phyloP scores from a whole-genome alignment of 2,113 vertebrate genomes.

The Hyaena hyaena region DNA sequence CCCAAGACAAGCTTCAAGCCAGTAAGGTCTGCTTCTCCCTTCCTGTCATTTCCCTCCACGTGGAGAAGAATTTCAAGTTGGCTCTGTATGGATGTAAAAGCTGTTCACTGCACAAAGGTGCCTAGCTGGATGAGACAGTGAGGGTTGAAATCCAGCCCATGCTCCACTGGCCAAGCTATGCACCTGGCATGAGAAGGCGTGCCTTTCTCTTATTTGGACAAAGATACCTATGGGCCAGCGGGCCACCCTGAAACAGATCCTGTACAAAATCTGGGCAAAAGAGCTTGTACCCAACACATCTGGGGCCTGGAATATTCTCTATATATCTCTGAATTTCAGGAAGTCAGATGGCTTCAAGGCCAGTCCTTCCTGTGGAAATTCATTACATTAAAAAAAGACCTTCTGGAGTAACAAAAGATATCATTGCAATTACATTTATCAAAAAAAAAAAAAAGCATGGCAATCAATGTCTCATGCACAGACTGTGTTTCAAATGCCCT shows the following conservation, averaged over 20 bases:
- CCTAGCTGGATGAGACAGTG: not conserved
- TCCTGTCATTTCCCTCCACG: not conserved
- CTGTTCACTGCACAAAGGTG: not conserved
- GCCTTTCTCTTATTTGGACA: not conserved
- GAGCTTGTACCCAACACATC: not conserved
- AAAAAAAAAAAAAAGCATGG: conserved; percentile 66
- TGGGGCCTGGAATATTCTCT: not conserved
- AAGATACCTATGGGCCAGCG: not conserved
- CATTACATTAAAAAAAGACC: conserved; percentile 72
- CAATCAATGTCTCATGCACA: conserved; percentile 83
- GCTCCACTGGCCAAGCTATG: not conserved
- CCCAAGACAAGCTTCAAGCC: not conserved
- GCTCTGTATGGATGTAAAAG: not conserved
- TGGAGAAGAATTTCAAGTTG: not conserved
- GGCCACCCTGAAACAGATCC: not conserved
- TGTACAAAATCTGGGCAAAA: not conserved
- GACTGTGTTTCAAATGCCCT: conserved; percentile 74
- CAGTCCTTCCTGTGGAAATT: conserved; percentile 68
- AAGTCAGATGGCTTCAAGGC: conserved; percentile 73
- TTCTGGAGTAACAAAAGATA: conserved; percentile 79
- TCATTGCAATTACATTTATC: conserved; percentile 80
- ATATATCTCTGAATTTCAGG: conserved; percentile 65
- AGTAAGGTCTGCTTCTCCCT: not conserved
- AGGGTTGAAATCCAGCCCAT: not conserved
- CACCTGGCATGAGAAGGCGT: not conserved